These are phyloP conservation scores for Semaprochilodus insignis DNA, from an alignment of 2,797 vertebrate species.

Conservation along the genomic window DNA sequence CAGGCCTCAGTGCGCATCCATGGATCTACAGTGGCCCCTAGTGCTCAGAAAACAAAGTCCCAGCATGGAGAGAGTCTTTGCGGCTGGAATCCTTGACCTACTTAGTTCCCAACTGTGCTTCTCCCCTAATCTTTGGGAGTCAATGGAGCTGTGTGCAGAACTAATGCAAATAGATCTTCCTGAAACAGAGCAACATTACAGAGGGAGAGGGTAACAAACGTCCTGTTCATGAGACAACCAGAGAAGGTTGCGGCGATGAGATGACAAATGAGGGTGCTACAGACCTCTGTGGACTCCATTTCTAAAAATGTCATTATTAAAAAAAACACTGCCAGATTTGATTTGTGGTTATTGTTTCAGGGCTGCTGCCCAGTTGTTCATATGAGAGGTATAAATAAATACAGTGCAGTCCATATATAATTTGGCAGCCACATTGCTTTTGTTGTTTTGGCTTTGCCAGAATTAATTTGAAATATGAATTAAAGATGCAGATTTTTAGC, in stretches of 20 bases:
- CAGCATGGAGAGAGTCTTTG: conserved; percentile 30
- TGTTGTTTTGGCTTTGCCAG: neutral
- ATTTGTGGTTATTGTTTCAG: neutral
- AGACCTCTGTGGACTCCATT: neutral
- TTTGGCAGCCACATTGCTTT: neutral
- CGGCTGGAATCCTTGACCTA: conserved; percentile 73
- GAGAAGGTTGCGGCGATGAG: conserved; percentile 1
- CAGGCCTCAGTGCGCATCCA: conserved; percentile 22
- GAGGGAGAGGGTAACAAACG: conserved; percentile 15
- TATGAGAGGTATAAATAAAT: neutral
- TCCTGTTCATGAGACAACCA: neutral
- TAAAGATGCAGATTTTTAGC: neutral
- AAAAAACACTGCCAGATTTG: neutral
- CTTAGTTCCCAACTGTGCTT: conserved; percentile 58
- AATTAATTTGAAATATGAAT: neutral
- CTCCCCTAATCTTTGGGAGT: conserved; percentile 59
- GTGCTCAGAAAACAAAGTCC: conserved; percentile 67
- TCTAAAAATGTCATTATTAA: neutral
- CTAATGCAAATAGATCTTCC: conserved; percentile 62
- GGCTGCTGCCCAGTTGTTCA: neutral
- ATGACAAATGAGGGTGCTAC: conserved; percentile 3
- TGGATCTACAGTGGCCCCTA: conserved; percentile 78
- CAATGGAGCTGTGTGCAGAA: conserved; percentile 52
- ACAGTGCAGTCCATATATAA: neutral
- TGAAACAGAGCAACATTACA: conserved; percentile 42